phyloP scores from a whole-genome alignment of 2,888 invertebrate genomes.

The Glaucopsyche alexis region DNA sequence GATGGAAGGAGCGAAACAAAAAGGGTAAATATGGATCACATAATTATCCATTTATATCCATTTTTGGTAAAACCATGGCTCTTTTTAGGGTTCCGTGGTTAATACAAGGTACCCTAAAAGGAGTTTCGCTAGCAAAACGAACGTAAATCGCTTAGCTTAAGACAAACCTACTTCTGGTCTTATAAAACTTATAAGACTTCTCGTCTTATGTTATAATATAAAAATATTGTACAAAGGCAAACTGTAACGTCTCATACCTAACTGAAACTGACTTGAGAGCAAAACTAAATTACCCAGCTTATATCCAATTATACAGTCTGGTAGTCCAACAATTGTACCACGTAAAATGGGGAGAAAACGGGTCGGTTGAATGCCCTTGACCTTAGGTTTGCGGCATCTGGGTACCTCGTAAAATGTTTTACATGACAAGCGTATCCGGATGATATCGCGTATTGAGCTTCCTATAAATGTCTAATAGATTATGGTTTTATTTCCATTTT shows the following conservation, averaged over 20 bases:
- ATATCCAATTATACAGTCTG: slow-evolving; percentile 9
- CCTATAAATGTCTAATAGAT: neutral
- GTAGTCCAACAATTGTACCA: neutral
- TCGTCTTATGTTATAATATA: no score
- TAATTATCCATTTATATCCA: no score
- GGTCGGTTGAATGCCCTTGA: slow-evolving; percentile 11
- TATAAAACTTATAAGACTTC: no score
- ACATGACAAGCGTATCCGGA: neutral
- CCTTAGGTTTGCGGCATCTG: neutral
- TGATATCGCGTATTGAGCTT: neutral
- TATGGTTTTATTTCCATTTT: neutral
- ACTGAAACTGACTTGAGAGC: neutral
- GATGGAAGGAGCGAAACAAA: no score
- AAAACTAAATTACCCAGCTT: neutral
- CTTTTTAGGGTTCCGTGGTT: no score
- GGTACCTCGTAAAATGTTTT: neutral
- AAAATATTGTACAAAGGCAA: neutral
- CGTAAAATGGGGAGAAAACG: slow-evolving; percentile 14
- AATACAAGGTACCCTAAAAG: no score
- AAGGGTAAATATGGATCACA: no score
- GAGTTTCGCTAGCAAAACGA: no score
- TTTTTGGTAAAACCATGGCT: no score
- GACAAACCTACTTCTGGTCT: no score
- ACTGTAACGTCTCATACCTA: neutral
- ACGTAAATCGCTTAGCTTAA: no score